phyloP scores from a whole-genome alignment of 2,113 vertebrate species.

The Pollachius pollachius region DNA sequence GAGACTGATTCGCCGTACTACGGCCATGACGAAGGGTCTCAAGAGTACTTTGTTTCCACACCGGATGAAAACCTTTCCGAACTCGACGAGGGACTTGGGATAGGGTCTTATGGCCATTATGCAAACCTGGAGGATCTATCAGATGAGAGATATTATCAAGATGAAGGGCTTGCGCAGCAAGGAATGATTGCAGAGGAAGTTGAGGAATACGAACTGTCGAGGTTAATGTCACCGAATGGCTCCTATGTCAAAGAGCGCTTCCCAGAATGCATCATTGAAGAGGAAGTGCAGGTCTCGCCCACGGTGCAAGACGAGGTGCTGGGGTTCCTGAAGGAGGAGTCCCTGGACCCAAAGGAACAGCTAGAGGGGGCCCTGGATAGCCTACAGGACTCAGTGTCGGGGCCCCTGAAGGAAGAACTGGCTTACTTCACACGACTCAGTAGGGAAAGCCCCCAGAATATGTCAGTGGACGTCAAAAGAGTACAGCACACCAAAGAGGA shows the following conservation, averaged over 20 bases:
- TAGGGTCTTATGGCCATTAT: conserved; percentile 84
- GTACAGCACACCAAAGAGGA: conserved; percentile 74
- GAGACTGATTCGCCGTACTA: conserved; percentile 56
- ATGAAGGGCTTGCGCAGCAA: conserved; percentile 45
- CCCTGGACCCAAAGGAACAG: conserved; percentile 83
- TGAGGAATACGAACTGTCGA: conserved; percentile 35
- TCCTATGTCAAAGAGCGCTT: conserved; percentile 54
- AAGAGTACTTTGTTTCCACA: conserved; percentile 89
- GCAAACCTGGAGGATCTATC: conserved; percentile 73
- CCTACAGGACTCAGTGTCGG: conserved; percentile 81
- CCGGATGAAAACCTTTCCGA: conserved; percentile 83
- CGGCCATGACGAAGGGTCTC: conserved; percentile 74
- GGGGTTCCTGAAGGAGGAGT: conserved; percentile 75
- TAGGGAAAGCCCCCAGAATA: conserved; percentile 62
- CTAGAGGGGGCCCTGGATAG: conserved; percentile 84
- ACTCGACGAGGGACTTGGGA: conserved; percentile 69
- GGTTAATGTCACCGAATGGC: conserved; percentile 33
- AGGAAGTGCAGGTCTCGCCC: conserved; percentile 86
- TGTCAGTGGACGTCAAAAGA: conserved; percentile 84
- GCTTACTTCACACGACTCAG: conserved; percentile 75
- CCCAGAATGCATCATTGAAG: conserved; percentile 82
- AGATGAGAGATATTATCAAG: conserved; percentile 75
- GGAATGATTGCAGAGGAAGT: conserved; percentile 57
- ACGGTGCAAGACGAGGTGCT: conserved; percentile 83
- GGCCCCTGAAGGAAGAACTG: conserved; percentile 83